phyloP scores from a whole-genome alignment of 2,113 vertebrate species.

The Heterotis niloticus region DNA sequence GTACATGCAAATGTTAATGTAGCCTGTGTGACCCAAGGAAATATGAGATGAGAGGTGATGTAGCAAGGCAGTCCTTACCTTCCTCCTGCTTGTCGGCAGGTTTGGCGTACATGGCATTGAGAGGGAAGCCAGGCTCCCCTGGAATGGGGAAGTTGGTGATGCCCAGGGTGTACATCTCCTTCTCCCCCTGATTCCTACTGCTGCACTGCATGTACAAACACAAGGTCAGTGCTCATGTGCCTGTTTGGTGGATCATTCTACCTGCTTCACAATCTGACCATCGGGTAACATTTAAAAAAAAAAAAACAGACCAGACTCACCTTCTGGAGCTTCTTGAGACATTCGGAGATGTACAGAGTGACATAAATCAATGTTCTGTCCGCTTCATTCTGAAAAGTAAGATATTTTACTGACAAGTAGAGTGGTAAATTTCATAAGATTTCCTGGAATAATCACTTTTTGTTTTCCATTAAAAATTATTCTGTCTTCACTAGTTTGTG shows the following conservation, averaged over 20 bases:
- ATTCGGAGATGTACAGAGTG: constrained; percentile 97
- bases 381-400: constrained; percentile 82
- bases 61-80: constrained; percentile 51
- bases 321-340: constrained; percentile 96
- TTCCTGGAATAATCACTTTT: too few species aligned
- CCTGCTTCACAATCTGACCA: too few species aligned
- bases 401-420: too few species aligned
- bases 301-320: constrained; percentile 52
- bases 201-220: constrained; percentile 76
- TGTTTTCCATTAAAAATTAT: too few species aligned
- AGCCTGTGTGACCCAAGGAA: neutral
- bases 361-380: constrained; percentile 95
- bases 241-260: too few species aligned
- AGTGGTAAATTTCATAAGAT: too few species aligned
- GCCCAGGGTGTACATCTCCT: constrained; percentile 96
- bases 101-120: constrained; percentile 86
- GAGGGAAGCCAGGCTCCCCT: constrained; percentile 95
- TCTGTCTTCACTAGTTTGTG: too few species aligned
- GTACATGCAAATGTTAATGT: too few species aligned
- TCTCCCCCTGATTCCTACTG: constrained; percentile 91
- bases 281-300: too few species aligned
- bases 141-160: constrained; percentile 98
- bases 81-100: constrained; percentile 69
- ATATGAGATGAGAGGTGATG: too few species aligned
- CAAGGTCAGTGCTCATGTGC: too few species aligned